Evolutionary conservation across 2,113 vertebrate species (phyloP), one percentile per base, ranked within the genome.

Genomic region (Oophaga pumilio): DNA sequence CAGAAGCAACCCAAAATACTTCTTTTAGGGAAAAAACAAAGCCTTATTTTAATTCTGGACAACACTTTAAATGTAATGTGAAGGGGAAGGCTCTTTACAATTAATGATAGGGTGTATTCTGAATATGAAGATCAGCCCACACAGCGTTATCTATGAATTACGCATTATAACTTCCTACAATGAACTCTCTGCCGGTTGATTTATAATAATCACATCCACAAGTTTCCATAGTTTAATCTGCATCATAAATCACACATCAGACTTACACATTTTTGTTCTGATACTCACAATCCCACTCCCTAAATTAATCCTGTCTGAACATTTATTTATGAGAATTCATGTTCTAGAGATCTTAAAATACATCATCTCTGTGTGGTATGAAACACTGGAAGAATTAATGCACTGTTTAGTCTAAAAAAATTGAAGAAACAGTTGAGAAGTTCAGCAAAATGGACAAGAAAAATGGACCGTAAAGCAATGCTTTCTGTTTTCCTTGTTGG

Each of bases 191-290:
- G 66, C 79, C 77, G 82, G 26, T 59, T 87, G 79, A 82, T 87
- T 87, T 82, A 87, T 82, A 87, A 59, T 87, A 69, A 87, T 82
- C 86, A 64, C 56, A 64, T 87, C 66, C 43, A 82, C 79, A 74
- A 53, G 49, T 82, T 82, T 87, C 56, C 77, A 74, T 74, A 64
- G 79, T 71, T 82, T 82, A 87, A 87, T 87, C 79, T 82, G 22
- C 53, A 74, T 74, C 43, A 62, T 87, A 87, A 87, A 87, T 87
- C 79, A 87, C 18, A 82, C 22, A 82, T 87, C 64, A 82, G 86
- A 64, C 66, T 33, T 26, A 13, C 66, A 76, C 79, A 82, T 82
- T 76, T 82, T 82, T 82, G 66, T 69, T 62, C 53, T 74, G 28
- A 82, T 60, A 50, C 28, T 57, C 50, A 68, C 53, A 82, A 57